Percentiles rank a stretch among this genome's conserved stretches.
These are phyloP conservation scores for Anticlea derivata DNA, from an alignment of 2,888 invertebrate species.

Conservation along the genomic window DNA sequence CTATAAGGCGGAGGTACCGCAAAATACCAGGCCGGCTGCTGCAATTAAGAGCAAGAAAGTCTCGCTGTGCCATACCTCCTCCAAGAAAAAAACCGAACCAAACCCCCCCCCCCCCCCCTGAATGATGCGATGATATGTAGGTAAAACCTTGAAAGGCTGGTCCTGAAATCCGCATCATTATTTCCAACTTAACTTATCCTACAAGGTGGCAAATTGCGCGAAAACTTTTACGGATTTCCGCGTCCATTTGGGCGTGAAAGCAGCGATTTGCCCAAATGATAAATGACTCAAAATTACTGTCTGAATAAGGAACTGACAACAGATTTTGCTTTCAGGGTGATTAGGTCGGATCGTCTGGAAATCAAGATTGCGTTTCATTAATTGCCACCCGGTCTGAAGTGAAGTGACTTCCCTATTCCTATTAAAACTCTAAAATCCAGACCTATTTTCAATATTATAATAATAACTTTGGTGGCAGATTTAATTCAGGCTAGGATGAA, in stretches of 20 bases:
- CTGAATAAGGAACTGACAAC: conserved; percentile 27
- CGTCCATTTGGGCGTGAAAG: conserved; percentile 27
- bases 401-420: background rate
- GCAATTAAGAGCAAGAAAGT: too few species aligned
- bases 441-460: background rate
- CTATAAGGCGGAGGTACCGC: too few species aligned
- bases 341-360: conserved; percentile 11
- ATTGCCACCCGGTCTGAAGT: background rate
- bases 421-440: background rate
- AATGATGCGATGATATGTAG: too few species aligned
- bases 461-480: too few species aligned
- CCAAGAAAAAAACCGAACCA: too few species aligned
- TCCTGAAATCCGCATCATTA: too few species aligned
- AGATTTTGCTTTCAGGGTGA: conserved; percentile 39
- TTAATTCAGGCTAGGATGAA: too few species aligned
- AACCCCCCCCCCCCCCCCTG: too few species aligned
- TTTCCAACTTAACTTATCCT: too few species aligned
- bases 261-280: conserved; percentile 31
- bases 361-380: conserved; percentile 5
- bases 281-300: conserved; percentile 32
- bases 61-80: too few species aligned
- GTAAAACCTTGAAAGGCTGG: too few species aligned
- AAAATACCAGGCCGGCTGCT: too few species aligned
- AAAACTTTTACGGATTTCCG: conserved; percentile 25
- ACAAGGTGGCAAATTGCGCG: conserved; percentile 19